Evolutionary conservation across 2,888 invertebrate species (phyloP).

Genomic region (Amphipyra tragopoginis): DNA sequence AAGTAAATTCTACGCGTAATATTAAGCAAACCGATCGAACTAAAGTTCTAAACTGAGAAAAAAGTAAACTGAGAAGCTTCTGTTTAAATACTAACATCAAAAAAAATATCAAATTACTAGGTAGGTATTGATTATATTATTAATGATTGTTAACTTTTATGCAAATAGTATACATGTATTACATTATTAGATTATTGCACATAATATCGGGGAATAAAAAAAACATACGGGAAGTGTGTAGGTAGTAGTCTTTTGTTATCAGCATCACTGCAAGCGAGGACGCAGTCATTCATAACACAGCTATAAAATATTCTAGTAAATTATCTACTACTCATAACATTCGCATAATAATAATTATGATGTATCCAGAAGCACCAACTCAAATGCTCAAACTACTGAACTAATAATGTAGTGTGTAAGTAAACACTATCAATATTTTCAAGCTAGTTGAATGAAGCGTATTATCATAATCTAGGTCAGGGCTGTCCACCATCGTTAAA

Average conservation of each 20-base stretch:
- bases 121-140: constrained; percentile 4
- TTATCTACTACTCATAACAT: too few relatives aligned
- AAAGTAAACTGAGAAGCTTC: background rate
- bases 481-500: constrained; percentile 51
- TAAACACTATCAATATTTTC: constrained; percentile 46
- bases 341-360: too few relatives aligned
- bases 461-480: constrained; percentile 65
- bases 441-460: constrained; percentile 42
- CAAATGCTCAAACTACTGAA: too few relatives aligned
- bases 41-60: too few relatives aligned
- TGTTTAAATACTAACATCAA: background rate
- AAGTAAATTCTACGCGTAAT: background rate
- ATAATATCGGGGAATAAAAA: background rate
- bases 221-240: constrained; percentile 18
- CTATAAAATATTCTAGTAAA: background rate
- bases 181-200: background rate
- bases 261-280: constrained; percentile 17
- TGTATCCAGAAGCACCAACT: too few relatives aligned
- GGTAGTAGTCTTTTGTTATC: constrained; percentile 12
- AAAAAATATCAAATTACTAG: constrained; percentile 7
- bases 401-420: constrained; percentile 23
- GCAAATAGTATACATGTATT: constrained; percentile 8
- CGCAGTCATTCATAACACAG: constrained; percentile 3
- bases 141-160: constrained; percentile 9
- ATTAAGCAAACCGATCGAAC: background rate